Conservation (phyloP, 2,113 vertebrate genomes). For the Aramus guarauna region DNA sequence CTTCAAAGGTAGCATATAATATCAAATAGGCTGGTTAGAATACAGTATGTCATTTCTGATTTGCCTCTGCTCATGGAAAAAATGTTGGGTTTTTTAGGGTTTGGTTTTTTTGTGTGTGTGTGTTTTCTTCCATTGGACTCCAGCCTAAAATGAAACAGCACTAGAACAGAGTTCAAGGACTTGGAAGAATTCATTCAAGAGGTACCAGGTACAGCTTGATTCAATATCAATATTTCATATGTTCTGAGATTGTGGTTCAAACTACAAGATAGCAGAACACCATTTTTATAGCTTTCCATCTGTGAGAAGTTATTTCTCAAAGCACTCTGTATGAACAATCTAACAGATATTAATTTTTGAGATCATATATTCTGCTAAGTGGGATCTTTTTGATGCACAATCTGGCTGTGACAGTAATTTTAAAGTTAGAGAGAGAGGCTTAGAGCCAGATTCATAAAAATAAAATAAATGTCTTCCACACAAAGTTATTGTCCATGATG, state of each 20-base stretch:
- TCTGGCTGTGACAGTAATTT: conserved; percentile 62
- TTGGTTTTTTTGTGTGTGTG: neutral
- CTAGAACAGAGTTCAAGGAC: conserved; percentile 70
- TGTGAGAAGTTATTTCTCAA: conserved; percentile 75
- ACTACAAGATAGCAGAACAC: conserved; percentile 73
- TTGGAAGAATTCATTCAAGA: conserved; percentile 65
- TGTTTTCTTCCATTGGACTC: conserved; percentile 11
- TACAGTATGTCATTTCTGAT: conserved; percentile 14
- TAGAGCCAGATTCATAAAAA: conserved; percentile 67
- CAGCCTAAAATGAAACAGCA: conserved; percentile 74
- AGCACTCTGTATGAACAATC: conserved; percentile 63
- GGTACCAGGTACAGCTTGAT: conserved; percentile 76
- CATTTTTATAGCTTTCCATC: conserved; percentile 78
- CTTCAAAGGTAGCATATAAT: conserved; percentile 9
- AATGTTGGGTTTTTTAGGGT: neutral
- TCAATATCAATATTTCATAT: conserved; percentile 77
- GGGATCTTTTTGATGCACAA: conserved; percentile 69
- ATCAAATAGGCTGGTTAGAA: neutral
- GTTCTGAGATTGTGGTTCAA: conserved; percentile 71
- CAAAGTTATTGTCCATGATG: conserved; percentile 37
- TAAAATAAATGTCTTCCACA: conserved; percentile 68
- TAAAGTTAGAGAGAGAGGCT: conserved; percentile 57
- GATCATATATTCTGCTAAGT: conserved; percentile 55
- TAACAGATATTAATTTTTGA: conserved; percentile 70
- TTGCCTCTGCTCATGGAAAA: conserved; percentile 26